These are phyloP conservation scores for Byasa hedistus DNA, from an alignment of 2,888 invertebrate species.

Conservation along the genomic window DNA sequence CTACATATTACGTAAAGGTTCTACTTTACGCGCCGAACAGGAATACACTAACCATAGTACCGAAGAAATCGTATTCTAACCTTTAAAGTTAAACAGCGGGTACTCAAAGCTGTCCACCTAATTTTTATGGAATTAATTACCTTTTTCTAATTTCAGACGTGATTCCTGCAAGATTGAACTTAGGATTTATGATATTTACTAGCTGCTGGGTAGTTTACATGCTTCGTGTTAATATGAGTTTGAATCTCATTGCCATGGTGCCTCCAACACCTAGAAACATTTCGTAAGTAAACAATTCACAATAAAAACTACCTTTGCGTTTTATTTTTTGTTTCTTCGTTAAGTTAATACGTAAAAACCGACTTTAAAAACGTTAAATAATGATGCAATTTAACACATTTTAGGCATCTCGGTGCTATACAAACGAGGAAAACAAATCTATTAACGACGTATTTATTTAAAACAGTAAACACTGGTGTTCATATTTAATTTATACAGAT, in stretches of 20 bases:
- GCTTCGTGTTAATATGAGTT: slow-evolving; percentile 87
- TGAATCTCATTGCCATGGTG: slow-evolving; percentile 87
- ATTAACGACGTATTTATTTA: slow-evolving; percentile 7
- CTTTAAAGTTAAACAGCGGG: too few relatives aligned
- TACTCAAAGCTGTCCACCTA: too few relatives aligned
- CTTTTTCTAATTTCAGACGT: slow-evolving; percentile 50
- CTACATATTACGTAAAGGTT: too few relatives aligned
- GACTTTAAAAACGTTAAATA: slow-evolving; percentile 6
- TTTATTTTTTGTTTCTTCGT: neutral
- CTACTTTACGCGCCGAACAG: too few relatives aligned
- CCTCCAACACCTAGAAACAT: slow-evolving; percentile 51
- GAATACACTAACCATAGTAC: too few relatives aligned
- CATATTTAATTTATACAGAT: slow-evolving; percentile 23
- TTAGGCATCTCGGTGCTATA: slow-evolving; percentile 9
- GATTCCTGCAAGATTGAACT: slow-evolving; percentile 65
- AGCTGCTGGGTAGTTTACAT: slow-evolving; percentile 86
- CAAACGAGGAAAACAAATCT: slow-evolving; percentile 27
- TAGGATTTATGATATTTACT: slow-evolving; percentile 84
- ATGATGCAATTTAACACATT: slow-evolving; percentile 14
- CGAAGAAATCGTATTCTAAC: too few relatives aligned
- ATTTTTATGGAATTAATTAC: too few relatives aligned
- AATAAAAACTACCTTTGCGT: slow-evolving; percentile 20
- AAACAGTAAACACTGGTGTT: slow-evolving; percentile 10
- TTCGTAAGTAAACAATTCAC: slow-evolving; percentile 35
- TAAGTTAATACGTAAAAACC: slow-evolving; percentile 13